These are phyloP conservation scores for Apeira syringaria DNA, from an alignment of 2,888 invertebrate species.

Conservation along the genomic window DNA sequence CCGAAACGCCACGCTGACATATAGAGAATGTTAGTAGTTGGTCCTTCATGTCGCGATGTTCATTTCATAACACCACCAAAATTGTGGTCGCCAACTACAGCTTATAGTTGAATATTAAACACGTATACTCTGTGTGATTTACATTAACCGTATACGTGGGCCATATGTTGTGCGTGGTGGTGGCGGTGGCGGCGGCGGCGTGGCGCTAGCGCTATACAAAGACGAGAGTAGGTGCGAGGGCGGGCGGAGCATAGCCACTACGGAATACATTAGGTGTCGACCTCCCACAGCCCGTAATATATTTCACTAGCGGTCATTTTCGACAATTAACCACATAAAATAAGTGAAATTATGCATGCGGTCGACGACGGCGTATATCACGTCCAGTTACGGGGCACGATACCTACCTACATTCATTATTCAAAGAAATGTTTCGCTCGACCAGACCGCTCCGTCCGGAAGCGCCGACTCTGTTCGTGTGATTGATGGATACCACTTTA, in stretches of 20 bases:
- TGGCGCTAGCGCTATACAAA: conserved; percentile 45
- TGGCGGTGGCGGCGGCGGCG: conserved; percentile 25
- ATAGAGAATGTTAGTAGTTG: too few relatives aligned
- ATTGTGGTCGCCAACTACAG: conserved; percentile 28
- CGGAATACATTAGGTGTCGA: conserved; percentile 78
- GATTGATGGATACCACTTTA: conserved; percentile 79
- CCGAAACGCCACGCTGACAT: too few relatives aligned
- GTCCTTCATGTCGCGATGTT: conserved; percentile 19
- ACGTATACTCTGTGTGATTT: conserved; percentile 27
- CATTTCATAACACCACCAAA: conserved; percentile 16
- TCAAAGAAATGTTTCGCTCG: conserved; percentile 83
- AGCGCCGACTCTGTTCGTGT: conserved; percentile 75
- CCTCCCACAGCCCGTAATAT: conserved; percentile 72
- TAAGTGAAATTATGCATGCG: conserved; percentile 84
- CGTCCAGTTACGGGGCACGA: conserved; percentile 82
- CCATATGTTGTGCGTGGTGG: conserved; percentile 33
- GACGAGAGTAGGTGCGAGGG: conserved; percentile 60
- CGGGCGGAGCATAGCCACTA: conserved; percentile 65
- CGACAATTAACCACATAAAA: conserved; percentile 84
- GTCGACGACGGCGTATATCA: conserved; percentile 83
- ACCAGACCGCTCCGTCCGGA: conserved; percentile 75
- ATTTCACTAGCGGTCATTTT: conserved; percentile 82
- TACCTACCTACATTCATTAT: conserved; percentile 82
- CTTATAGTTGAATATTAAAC: conserved; percentile 21
- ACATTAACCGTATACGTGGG: conserved; percentile 37